Evolutionary conservation across 2,888 invertebrate genomes (phyloP).

Genomic region (Norana najaformis): DNA sequence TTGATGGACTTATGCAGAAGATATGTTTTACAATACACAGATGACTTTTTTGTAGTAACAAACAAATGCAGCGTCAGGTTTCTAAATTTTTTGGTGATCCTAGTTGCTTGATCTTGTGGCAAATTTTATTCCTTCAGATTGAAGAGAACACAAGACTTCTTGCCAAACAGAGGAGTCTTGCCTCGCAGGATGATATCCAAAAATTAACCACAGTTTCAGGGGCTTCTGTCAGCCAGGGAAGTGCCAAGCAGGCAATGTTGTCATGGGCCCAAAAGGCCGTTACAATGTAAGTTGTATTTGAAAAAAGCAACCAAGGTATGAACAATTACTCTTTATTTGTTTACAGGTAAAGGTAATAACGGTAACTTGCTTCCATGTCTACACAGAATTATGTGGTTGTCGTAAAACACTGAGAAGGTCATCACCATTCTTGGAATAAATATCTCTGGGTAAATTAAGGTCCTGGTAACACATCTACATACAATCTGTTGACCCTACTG

Average conservation of each 20-base stretch:
- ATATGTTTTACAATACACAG: neutral
- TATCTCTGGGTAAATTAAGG: no score
- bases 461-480: no score
- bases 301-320: neutral
- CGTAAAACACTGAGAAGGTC: no score
- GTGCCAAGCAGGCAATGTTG: conserved; percentile 85
- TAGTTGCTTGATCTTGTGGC: neutral
- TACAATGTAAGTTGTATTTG: conserved; percentile 62
- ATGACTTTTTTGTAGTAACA: neutral
- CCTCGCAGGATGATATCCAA: neutral
- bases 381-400: no score
- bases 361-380: no score
- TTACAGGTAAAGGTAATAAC: neutral
- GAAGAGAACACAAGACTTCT: conserved; percentile 72
- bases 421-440: no score
- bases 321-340: no score
- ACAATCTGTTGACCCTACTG: no score
- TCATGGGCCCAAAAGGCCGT: conserved; percentile 92
- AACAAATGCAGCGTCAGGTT: neutral
- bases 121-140: conserved; percentile 70
- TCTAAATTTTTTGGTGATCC: neutral
- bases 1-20: neutral
- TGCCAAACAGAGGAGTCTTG: conserved; percentile 33
- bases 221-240: conserved; percentile 74
- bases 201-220: neutral